phyloP scores from a whole-genome alignment of 2,113 vertebrate genomes.

The Melanerpes aurifrons region DNA sequence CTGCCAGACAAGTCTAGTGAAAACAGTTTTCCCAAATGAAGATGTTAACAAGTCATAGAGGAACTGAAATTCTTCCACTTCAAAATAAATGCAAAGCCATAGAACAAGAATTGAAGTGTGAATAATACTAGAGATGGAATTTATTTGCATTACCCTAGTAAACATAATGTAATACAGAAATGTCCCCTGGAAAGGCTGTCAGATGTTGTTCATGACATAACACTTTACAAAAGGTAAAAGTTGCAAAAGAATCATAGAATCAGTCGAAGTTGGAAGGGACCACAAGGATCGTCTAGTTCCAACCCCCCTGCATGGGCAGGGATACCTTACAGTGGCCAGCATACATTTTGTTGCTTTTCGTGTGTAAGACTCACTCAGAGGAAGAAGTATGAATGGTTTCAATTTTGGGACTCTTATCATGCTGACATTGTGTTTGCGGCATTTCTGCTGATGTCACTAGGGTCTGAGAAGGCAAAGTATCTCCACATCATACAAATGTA shows the following conservation, averaged over 20 bases:
- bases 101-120: background rate
- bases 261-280: too few species aligned
- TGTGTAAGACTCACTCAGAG: background rate
- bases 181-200: background rate
- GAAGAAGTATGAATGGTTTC: background rate
- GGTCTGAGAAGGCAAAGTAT: background rate
- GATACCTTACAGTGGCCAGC: too few species aligned
- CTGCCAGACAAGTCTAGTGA: background rate
- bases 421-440: background rate
- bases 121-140: background rate
- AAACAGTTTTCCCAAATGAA: background rate
- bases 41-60: background rate
- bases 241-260: background rate
- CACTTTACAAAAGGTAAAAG: background rate
- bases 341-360: background rate
- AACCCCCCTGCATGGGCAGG: too few species aligned
- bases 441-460: constrained; percentile 22
- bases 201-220: background rate
- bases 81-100: background rate
- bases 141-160: background rate
- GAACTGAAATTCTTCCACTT: background rate
- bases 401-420: background rate
- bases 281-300: too few species aligned
- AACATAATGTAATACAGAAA: background rate
- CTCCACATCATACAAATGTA: background rate